phyloP scores from a whole-genome alignment of 1,140 invertebrate species.

The Pteromalus puparum region DNA sequence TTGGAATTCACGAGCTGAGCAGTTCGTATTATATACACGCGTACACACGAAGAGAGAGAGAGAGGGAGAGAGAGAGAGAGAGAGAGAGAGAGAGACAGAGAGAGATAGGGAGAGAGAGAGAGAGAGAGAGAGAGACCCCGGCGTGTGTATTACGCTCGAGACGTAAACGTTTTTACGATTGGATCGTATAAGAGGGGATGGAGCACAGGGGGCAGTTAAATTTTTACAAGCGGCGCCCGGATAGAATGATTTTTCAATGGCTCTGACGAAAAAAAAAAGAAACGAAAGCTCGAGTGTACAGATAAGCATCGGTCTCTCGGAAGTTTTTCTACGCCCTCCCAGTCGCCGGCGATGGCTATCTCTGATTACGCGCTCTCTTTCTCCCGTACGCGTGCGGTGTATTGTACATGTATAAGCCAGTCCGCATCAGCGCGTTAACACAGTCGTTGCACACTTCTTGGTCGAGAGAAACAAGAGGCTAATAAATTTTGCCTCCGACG shows the following conservation, averaged over 20 bases:
- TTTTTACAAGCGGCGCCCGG: neutral
- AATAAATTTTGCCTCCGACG: constrained; percentile 28
- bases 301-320: neutral
- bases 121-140: no score
- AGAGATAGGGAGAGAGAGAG: no score
- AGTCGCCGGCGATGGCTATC: neutral
- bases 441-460: neutral
- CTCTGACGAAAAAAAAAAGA: neutral
- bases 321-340: constrained; percentile 2
- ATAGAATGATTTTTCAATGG: neutral
- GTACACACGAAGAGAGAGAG: no score
- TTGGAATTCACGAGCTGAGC: constrained; percentile 39
- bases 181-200: neutral
- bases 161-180: constrained; percentile 50
- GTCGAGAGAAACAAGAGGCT: neutral
- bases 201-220: neutral
- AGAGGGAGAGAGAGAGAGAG: no score
- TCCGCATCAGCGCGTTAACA: neutral
- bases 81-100: no score
- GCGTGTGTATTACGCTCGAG: no score
- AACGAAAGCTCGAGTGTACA: neutral
- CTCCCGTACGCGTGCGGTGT: neutral
- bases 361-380: constrained; percentile 3
- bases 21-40: no score
- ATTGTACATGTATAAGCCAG: neutral